phyloP scores from a whole-genome alignment of 92 coral and sea anemone species.

The Zoanthus sansibaricus region DNA sequence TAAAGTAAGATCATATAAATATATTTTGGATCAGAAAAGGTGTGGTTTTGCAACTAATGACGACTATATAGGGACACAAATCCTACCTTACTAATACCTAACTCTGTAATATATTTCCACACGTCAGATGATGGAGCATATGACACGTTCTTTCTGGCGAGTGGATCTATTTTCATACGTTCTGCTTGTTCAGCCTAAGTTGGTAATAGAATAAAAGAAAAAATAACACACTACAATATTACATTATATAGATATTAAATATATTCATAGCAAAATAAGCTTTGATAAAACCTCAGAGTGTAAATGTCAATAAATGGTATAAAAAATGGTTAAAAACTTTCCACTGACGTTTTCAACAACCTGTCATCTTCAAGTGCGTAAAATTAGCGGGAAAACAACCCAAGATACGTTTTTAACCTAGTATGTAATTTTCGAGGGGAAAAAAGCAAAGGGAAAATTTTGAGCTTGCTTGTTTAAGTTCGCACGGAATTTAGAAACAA shows the following conservation, averaged over 20 bases:
- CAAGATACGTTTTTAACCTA: not conserved
- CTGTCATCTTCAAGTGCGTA: not conserved
- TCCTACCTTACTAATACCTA: constrained; percentile 96
- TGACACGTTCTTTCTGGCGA: constrained; percentile 92
- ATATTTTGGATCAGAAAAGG: constrained; percentile 1
- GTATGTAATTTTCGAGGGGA: not conserved
- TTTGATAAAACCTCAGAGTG: too few species aligned
- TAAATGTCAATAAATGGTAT: too few species aligned
- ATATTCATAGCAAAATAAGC: too few species aligned
- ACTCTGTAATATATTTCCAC: constrained; percentile 89
- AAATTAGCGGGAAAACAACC: not conserved
- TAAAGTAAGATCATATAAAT: too few species aligned
- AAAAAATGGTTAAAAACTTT: too few species aligned
- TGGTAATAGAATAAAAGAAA: not conserved
- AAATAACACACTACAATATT: too few species aligned
- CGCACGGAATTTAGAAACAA: not conserved
- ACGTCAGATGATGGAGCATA: constrained; percentile 90
- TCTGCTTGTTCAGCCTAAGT: constrained; percentile 81
- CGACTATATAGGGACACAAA: not conserved
- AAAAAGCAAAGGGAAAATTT: not conserved
- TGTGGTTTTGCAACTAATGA: not conserved
- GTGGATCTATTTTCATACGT: constrained; percentile 80
- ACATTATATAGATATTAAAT: too few species aligned
- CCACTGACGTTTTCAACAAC: not conserved
- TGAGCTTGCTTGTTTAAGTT: not conserved